Percentiles rank a stretch among this genome's conserved stretches.
Conservation (phyloP, 2,113 vertebrate genomes). For the Anthoscopus minutus region DNA sequence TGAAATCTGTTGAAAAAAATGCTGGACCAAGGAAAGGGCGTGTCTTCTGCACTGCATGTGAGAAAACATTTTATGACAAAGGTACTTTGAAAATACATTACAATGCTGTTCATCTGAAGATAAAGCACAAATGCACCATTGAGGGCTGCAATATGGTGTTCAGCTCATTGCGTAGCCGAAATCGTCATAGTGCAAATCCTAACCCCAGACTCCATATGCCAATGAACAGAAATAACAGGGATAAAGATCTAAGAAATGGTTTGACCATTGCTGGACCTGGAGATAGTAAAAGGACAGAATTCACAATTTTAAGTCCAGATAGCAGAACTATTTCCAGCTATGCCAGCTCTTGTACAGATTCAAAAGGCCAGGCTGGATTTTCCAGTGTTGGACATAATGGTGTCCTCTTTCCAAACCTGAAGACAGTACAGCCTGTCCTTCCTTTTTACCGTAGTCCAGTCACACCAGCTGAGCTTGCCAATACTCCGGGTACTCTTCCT, state of each 20-base stretch:
- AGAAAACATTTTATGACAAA: conserved; percentile 99
- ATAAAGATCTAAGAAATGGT: conserved; percentile 85
- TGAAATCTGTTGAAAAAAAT: conserved; percentile 76
- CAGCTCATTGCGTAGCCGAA: conserved; percentile 92
- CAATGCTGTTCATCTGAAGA: conserved; percentile 97
- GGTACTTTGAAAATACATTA: conserved; percentile 98
- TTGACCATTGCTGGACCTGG: conserved; percentile 72
- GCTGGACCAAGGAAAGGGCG: conserved; percentile 86
- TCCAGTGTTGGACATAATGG: conserved; percentile 80
- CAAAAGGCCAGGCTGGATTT: conserved; percentile 75
- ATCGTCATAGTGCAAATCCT: conserved; percentile 96
- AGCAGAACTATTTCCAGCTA: conserved; percentile 77
- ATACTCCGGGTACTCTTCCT: conserved; percentile 88
- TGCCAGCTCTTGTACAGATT: conserved; percentile 74
- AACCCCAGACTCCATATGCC: conserved; percentile 98
- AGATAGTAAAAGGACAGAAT: conserved; percentile 73
- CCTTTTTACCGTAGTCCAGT: conserved; percentile 94
- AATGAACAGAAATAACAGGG: conserved; percentile 94
- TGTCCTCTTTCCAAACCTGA: conserved; percentile 91
- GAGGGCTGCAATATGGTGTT: conserved; percentile 99
- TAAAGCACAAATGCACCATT: conserved; percentile 96
- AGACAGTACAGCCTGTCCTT: conserved; percentile 94
- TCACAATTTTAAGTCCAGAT: conserved; percentile 66
- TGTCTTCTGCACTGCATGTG: conserved; percentile 93
- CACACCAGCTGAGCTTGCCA: conserved; percentile 90